Evolutionary conservation across 1,140 invertebrate species (phyloP).

Genomic region (Geopemphigus sp.): DNA sequence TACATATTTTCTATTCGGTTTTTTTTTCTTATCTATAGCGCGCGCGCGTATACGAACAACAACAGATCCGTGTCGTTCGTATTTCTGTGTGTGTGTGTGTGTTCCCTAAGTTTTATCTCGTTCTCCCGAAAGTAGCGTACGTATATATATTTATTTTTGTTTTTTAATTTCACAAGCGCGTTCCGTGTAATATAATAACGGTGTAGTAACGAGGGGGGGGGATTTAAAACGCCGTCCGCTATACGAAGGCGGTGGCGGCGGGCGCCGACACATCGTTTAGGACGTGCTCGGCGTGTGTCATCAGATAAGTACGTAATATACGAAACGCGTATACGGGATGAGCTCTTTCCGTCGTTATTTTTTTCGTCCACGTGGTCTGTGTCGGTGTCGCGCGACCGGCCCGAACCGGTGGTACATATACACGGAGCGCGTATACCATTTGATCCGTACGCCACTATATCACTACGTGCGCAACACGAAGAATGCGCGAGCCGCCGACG

Average conservation of each 20-base stretch:
- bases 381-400: neutral
- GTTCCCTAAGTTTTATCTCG: neutral
- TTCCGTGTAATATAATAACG: neutral
- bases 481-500: conserved; percentile 16
- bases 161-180: neutral
- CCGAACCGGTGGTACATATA: neutral
- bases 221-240: neutral
- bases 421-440: neutral
- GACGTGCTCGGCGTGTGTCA: neutral
- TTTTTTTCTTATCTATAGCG: neutral
- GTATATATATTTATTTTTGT: neutral
- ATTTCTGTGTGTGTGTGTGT: too few relatives aligned
- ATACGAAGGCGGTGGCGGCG: neutral
- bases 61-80: neutral
- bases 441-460: conserved; percentile 28
- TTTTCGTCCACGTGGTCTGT: neutral
- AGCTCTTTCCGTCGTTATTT: too few relatives aligned
- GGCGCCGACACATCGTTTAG: neutral
- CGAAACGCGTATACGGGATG: too few relatives aligned
- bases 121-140: neutral
- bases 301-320: neutral
- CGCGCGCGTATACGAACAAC: neutral
- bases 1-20: neutral
- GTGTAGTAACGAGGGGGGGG: neutral
- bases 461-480: neutral